Percentiles rank a stretch among this genome's conserved stretches.
These are phyloP conservation scores for Lepidostoma basale DNA, from an alignment of 1,140 invertebrate species.

Conservation along the genomic window DNA sequence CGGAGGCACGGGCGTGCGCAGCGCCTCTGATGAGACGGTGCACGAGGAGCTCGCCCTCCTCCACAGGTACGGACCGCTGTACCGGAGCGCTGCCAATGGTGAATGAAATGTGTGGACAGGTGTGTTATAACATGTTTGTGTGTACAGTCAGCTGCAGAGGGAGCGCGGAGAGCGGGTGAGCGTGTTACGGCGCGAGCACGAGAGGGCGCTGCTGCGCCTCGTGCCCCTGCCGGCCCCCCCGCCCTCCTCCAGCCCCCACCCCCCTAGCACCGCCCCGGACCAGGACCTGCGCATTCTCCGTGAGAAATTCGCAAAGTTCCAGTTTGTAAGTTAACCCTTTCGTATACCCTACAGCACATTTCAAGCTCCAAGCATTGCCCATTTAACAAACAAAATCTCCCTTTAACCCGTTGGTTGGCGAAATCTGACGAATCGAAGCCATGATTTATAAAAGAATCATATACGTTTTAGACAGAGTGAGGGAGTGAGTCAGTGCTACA, in stretches of 20 bases:
- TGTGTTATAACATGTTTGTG: not conserved
- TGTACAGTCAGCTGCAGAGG: slow-evolving; percentile 24
- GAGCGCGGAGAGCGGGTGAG: slow-evolving; percentile 33
- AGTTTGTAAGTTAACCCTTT: slow-evolving; percentile 38
- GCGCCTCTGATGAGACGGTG: slow-evolving; percentile 42
- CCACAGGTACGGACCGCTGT: not conserved
- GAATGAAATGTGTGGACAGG: not conserved
- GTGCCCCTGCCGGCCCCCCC: slow-evolving; percentile 8
- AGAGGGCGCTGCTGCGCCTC: slow-evolving; percentile 17
- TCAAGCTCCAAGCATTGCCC: not conserved
- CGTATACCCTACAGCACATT: not conserved
- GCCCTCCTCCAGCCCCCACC: slow-evolving; percentile 11
- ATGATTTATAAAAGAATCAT: no score
- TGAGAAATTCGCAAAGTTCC: slow-evolving; percentile 41
- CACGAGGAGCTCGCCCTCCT: not conserved
- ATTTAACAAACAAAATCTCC: no score
- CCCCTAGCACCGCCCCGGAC: not conserved
- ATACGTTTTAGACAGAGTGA: no score
- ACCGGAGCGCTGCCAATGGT: no score
- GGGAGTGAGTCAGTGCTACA: no score
- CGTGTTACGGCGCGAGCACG: slow-evolving; percentile 25
- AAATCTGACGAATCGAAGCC: no score
- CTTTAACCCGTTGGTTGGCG: no score
- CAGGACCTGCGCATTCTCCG: slow-evolving; percentile 8
- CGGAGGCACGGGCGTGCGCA: slow-evolving; percentile 47